These are phyloP conservation scores for Pachyuromys duprasi DNA, from an alignment of 2,797 vertebrate genomes.

Conservation along the genomic window DNA sequence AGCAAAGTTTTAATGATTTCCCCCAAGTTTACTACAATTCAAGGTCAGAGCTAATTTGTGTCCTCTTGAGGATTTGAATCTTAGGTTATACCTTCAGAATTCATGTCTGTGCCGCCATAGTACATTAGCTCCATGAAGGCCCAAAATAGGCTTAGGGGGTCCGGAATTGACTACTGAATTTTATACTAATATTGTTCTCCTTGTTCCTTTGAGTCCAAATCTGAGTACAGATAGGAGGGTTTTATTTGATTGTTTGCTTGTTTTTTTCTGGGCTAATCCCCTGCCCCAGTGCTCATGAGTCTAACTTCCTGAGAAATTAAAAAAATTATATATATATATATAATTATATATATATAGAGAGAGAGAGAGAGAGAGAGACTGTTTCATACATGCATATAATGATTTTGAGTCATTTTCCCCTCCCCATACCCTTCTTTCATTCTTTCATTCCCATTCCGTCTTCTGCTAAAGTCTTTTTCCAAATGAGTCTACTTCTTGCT, in stretches of 20 bases:
- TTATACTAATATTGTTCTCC: neutral
- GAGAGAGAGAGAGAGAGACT: no score
- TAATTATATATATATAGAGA: no score
- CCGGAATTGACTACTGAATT: constrained; percentile 43
- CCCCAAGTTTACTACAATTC: constrained; percentile 27
- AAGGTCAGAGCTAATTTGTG: neutral
- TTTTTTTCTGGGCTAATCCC: neutral
- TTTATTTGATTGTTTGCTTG: neutral
- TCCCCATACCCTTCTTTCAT: neutral
- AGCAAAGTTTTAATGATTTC: constrained; percentile 49
- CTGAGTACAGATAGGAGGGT: neutral
- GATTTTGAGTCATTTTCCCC: neutral
- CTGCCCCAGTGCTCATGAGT: neutral
- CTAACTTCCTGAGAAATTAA: neutral
- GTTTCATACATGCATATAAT: neutral
- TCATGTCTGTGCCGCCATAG: neutral
- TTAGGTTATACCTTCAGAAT: neutral
- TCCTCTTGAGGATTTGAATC: neutral
- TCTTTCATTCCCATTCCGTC: no score
- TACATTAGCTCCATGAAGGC: neutral
- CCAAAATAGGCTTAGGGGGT: neutral
- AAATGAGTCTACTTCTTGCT: neutral
- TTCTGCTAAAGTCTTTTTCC: neutral
- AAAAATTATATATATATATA: neutral
- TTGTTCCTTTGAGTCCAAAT: constrained; percentile 41